These are phyloP conservation scores for Belonocnema kinseyi DNA, from an alignment of 1,140 invertebrate species.

Conservation along the genomic window DNA sequence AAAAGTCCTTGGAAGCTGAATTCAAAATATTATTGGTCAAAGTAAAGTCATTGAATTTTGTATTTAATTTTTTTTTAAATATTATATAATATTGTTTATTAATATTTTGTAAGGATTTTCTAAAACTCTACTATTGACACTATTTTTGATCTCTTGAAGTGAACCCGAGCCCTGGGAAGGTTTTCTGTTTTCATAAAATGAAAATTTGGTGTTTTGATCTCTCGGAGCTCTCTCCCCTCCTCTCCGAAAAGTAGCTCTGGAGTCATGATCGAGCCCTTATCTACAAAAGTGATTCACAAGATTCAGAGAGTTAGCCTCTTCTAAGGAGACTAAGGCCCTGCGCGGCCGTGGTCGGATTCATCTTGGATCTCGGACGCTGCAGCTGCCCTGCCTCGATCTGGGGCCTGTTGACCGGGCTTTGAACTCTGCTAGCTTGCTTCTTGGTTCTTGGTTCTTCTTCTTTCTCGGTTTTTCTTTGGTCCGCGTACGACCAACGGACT, in stretches of 20 bases:
- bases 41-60: too few species aligned
- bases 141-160: too few species aligned
- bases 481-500: not conserved
- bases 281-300: slow-evolving; percentile 18
- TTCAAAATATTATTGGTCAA: too few species aligned
- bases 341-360: too few species aligned
- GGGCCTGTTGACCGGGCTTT: not conserved
- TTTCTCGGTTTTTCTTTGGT: too few species aligned
- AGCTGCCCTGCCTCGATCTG: not conserved
- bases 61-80: too few species aligned
- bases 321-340: not conserved
- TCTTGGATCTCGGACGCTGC: not conserved
- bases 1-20: too few species aligned
- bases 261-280: not conserved
- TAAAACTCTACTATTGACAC: too few species aligned
- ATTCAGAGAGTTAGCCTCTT: not conserved
- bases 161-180: not conserved
- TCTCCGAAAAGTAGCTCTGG: not conserved
- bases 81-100: too few species aligned
- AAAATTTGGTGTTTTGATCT: slow-evolving; percentile 7
- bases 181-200: not conserved
- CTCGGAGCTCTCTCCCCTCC: not conserved
- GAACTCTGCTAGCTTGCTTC: not conserved
- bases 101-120: too few species aligned
- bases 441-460: too few species aligned